Conservation (phyloP, 1,140 invertebrate species). For the Zaprionus davidi region DNA sequence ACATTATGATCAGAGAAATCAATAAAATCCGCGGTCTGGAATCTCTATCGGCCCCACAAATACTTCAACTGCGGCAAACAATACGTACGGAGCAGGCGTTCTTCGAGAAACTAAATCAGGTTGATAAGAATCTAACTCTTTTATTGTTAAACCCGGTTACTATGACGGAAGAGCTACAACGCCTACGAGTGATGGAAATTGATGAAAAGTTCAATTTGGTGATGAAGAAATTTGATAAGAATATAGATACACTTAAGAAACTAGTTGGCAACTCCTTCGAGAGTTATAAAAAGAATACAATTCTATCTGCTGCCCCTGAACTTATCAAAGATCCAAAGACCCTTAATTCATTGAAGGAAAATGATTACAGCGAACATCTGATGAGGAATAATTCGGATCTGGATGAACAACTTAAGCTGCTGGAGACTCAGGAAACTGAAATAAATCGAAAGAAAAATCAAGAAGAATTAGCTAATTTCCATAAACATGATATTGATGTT, state of each 20-base stretch:
- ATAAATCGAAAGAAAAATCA: conserved; percentile 72
- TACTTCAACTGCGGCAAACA: conserved; percentile 52
- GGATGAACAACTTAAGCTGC: conserved; percentile 74
- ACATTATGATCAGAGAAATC: conserved; percentile 74
- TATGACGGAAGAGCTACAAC: conserved; percentile 58
- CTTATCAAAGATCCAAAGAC: not conserved
- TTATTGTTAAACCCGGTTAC: conserved; percentile 78
- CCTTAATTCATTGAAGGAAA: not conserved
- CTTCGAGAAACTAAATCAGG: conserved; percentile 77
- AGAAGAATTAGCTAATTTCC: conserved; percentile 42
- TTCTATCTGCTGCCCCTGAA: not conserved
- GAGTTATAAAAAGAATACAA: conserved; percentile 41
- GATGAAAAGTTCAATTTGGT: conserved; percentile 66
- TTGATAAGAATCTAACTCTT: conserved; percentile 75
- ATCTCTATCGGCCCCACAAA: conserved; percentile 59
- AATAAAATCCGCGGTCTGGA: conserved; percentile 78
- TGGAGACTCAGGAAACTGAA: conserved; percentile 78
- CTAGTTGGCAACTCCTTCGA: conserved; percentile 74
- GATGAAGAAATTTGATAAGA: conserved; percentile 77
- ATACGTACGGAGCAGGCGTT: conserved; percentile 66
- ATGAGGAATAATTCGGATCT: conserved; percentile 75
- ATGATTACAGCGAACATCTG: conserved; percentile 63
- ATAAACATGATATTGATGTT: not conserved
- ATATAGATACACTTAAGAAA: conserved; percentile 79
- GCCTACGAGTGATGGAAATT: conserved; percentile 26